Conservation (phyloP, 2,113 vertebrate species). For the Cyanistes caeruleus region DNA sequence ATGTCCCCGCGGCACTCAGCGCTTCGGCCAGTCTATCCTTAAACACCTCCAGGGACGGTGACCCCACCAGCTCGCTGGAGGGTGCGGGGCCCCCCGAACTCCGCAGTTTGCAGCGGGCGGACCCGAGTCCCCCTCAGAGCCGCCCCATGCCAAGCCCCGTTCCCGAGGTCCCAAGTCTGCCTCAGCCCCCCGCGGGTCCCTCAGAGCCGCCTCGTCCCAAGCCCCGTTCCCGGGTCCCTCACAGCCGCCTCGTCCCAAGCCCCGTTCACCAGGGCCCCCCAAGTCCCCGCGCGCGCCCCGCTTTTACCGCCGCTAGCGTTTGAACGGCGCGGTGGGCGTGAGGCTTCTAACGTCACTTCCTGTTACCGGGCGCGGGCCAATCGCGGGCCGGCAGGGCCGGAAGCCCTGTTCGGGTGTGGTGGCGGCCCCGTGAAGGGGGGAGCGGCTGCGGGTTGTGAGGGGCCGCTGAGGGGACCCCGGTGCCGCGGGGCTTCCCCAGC, state of each 20-base stretch:
- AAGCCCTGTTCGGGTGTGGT: neutral
- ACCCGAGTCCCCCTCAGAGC: rapidly evolving
- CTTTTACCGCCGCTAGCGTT: slow-evolving; percentile 49
- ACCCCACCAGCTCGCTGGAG: neutral
- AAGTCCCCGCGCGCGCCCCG: neutral
- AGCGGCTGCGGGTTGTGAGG: rapidly evolving
- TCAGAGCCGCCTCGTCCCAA: rapidly evolving
- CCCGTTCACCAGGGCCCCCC: no score
- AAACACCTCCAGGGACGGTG: neutral
- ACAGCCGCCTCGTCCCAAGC: neutral
- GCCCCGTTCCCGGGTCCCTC: neutral
- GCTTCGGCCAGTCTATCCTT: neutral
- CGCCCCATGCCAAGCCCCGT: rapidly evolving
- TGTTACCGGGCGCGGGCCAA: neutral
- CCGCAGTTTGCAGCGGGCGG: neutral
- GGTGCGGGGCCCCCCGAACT: neutral
- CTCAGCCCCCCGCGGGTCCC: no score
- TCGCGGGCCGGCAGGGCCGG: neutral
- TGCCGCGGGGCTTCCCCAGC: rapidly evolving
- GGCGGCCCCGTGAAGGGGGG: neutral
- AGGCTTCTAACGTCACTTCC: rapidly evolving
- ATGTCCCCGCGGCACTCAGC: no score
- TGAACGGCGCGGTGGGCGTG: neutral
- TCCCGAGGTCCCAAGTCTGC: neutral
- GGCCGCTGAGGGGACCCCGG: rapidly evolving